Evolutionary conservation across 2,888 invertebrate species (phyloP).

Genomic region (Gari tellinella): DNA sequence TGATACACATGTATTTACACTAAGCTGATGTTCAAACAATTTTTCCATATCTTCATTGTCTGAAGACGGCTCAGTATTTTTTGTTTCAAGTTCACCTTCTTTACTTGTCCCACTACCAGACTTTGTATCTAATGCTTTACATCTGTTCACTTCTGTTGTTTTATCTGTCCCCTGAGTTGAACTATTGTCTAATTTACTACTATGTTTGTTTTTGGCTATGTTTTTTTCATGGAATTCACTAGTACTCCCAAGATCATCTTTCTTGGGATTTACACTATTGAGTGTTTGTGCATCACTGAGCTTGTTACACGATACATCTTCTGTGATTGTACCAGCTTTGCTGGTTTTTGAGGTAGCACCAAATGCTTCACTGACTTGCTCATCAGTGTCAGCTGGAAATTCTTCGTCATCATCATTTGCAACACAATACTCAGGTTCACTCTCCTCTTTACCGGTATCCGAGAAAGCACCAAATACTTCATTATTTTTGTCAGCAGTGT

Average conservation of each 20-base stretch:
- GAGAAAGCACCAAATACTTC: too few relatives aligned
- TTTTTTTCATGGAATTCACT: background rate
- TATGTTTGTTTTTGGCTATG: too few relatives aligned
- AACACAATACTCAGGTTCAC: background rate
- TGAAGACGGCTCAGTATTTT: background rate
- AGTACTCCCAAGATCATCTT: background rate
- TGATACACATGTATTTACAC: background rate
- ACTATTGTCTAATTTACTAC: too few relatives aligned
- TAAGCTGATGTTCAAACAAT: background rate
- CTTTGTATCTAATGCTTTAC: too few relatives aligned
- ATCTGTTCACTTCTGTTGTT: too few relatives aligned
- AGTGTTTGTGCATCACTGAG: background rate
- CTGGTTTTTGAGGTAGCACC: background rate
- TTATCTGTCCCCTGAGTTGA: too few relatives aligned
- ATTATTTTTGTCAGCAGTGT: too few relatives aligned
- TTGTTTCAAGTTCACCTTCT: too few relatives aligned
- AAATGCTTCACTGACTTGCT: background rate
- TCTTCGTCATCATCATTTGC: background rate
- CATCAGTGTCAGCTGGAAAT: slow-evolving; percentile 2
- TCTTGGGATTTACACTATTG: background rate
- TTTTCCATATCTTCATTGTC: background rate
- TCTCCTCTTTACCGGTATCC: too few relatives aligned
- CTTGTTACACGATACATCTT: background rate
- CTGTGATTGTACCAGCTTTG: background rate
- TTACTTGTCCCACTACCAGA: too few relatives aligned